These are phyloP conservation scores for Eugnorisma glareosa DNA, from an alignment of 2,888 invertebrate genomes.

Conservation along the genomic window DNA sequence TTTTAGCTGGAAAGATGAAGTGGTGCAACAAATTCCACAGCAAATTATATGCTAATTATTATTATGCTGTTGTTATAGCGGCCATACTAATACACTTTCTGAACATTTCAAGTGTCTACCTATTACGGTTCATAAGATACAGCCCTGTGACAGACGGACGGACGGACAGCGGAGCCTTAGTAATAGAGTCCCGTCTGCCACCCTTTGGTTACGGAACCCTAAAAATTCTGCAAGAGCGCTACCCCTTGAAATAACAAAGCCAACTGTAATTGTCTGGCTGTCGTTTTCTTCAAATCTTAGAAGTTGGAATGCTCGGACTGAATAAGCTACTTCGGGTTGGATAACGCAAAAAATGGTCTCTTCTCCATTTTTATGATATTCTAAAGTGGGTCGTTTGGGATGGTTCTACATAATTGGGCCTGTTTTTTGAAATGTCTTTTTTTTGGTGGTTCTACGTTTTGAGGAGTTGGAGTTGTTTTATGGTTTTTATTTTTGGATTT, in stretches of 20 bases:
- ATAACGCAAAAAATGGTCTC: slow-evolving; percentile 59
- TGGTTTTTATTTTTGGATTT: slow-evolving; percentile 3
- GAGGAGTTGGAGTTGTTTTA: slow-evolving; percentile 13
- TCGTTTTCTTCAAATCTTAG: slow-evolving; percentile 63
- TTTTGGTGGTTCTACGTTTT: slow-evolving; percentile 37
- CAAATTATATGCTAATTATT: too few species aligned
- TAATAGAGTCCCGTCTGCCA: not conserved
- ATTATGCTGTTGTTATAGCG: not conserved
- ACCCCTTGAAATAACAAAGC: slow-evolving; percentile 70
- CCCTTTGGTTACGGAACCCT: not conserved
- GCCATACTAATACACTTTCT: not conserved
- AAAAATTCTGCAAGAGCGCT: slow-evolving; percentile 57
- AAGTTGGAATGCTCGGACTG: slow-evolving; percentile 49
- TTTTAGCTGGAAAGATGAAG: too few species aligned
- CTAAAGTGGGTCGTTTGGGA: slow-evolving; percentile 59
- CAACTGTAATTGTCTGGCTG: slow-evolving; percentile 68
- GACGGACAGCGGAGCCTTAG: not conserved
- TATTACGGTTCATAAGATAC: not conserved
- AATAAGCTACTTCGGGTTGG: slow-evolving; percentile 61
- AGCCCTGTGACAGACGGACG: not conserved
- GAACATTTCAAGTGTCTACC: not conserved
- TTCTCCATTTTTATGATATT: slow-evolving; percentile 64
- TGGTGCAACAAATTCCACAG: too few species aligned
- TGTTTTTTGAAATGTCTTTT: slow-evolving; percentile 52
- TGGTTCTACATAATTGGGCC: slow-evolving; percentile 63